Base-by-base conservation (phyloP, 2,888 invertebrate species). In the Polydrusus cervinus region DNA sequence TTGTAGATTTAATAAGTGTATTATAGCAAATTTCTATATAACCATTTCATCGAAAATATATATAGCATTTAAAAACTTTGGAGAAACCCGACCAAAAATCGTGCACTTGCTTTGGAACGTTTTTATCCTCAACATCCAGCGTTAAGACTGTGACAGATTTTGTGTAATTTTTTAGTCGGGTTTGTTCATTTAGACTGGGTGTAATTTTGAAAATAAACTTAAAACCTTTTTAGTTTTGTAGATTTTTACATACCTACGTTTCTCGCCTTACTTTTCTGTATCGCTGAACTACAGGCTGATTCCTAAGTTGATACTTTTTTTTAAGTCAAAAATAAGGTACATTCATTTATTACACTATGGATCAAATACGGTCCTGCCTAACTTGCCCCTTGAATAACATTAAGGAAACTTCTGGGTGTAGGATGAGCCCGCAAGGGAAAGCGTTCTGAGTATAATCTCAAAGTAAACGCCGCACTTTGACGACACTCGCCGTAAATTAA, bases 161-260 rank as follows among this genome's bases (percentile, higher is more conserved):
- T 1, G 43, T 43, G n/a, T 10, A 8, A 1, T 40, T 60, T 60
- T 18, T 55, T 55, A 34, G 55, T 1, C 34, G 9, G 0, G 34
- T 8, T 1, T 34, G 14, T 55, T 14, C 55, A 1, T 40, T 20
- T 73, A 61, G 66, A 74, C 14, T 60, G 30, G 61, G 69, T 69
- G 74, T 69, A 68, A 62, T 69, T 60, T 38, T 38, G 16, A 60
- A 60, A 38, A 57, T 14, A 40, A 60, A 38, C 34, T 55, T 13
- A 38, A 60, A 14, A 25, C 16, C 14, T 55, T 16, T 20, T 34
- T 60, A 61, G 34, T 3, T 75, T 75, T 75, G 67, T 62, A 71
- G 71, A 71, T 71, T 75, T 75, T 67, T 75, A 75, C 75, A 61
- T 49, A n/a, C n/a, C n/a, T n/a, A 67, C 62, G 45, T 71, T 75